Conservation (phyloP, 2,888 invertebrate genomes). For the Microchrysa polita region DNA sequence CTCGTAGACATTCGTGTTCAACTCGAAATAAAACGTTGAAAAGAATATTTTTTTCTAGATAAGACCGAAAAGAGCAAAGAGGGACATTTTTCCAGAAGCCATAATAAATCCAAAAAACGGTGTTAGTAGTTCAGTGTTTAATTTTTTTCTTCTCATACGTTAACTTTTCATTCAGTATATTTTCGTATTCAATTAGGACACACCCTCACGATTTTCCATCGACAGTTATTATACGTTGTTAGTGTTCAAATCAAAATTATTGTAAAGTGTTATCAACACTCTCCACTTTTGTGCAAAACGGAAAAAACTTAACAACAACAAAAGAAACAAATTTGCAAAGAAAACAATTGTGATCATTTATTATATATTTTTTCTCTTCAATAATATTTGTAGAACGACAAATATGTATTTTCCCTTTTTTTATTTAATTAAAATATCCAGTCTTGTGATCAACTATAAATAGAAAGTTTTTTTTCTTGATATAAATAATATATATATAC, state of each 20-base stretch:
- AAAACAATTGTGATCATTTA: slow-evolving; percentile 38
- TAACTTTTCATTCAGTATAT: too few species aligned
- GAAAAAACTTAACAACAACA: background rate
- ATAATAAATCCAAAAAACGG: slow-evolving; percentile 38
- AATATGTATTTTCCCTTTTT: slow-evolving; percentile 36
- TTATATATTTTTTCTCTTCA: slow-evolving; percentile 25
- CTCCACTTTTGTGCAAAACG: too few species aligned
- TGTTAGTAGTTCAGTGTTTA: background rate
- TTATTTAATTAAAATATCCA: slow-evolving; percentile 38
- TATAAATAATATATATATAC: slow-evolving; percentile 23
- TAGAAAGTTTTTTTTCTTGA: slow-evolving; percentile 32
- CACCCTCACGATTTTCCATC: slow-evolving; percentile 17
- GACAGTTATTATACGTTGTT: background rate
- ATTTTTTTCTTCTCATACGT: background rate
- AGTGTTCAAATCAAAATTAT: background rate
- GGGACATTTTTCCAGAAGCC: slow-evolving; percentile 27
- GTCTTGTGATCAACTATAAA: slow-evolving; percentile 39
- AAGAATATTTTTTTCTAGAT: too few species aligned
- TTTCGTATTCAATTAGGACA: slow-evolving; percentile 20
- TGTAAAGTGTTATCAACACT: too few species aligned
- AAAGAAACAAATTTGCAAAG: slow-evolving; percentile 39
- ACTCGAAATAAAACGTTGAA: slow-evolving; percentile 38
- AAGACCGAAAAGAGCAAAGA: background rate
- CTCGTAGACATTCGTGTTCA: slow-evolving; percentile 37
- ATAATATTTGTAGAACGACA: slow-evolving; percentile 29